phyloP scores from a whole-genome alignment of 2,888 invertebrate genomes.

The Euplexia lucipara region DNA sequence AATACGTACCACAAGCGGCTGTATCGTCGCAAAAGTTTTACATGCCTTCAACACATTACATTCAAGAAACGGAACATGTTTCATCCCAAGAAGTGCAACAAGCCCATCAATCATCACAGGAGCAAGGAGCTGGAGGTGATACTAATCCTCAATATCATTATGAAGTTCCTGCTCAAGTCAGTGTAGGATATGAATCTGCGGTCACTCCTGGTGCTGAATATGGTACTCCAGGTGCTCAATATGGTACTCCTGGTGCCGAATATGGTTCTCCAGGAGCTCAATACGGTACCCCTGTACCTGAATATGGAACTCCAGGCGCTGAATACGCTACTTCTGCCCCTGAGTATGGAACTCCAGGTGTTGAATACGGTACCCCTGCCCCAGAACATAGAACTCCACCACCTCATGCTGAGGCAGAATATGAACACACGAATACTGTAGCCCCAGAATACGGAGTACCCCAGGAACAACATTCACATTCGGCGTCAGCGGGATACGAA shows the following conservation, averaged over 20 bases:
- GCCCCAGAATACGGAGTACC: conserved; percentile 65
- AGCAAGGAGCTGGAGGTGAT: conserved; percentile 48
- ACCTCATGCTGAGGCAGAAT: conserved; percentile 55
- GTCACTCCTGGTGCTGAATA: conserved; percentile 66
- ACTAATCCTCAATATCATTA: conserved; percentile 71
- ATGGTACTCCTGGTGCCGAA: conserved; percentile 51
- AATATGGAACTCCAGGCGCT: conserved; percentile 13
- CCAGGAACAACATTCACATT: conserved; percentile 58
- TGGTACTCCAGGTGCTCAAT: conserved; percentile 63
- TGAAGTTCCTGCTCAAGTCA: conserved; percentile 69
- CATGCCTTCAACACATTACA: conserved; percentile 72
- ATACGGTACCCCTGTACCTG: conserved; percentile 38
- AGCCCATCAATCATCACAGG: conserved; percentile 37
- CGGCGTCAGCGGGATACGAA: conserved; percentile 56
- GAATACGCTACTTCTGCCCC: conserved; percentile 47
- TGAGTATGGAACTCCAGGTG: conserved; percentile 6
- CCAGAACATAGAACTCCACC: conserved; percentile 42
- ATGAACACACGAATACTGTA: conserved; percentile 55
- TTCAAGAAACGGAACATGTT: conserved; percentile 71
- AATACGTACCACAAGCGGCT: conserved; percentile 76
- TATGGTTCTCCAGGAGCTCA: conserved; percentile 12
- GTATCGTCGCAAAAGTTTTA: conserved; percentile 76
- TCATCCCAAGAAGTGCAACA: conserved; percentile 63
- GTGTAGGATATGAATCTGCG: conserved; percentile 65
- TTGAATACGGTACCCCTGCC: conserved; percentile 49